Conservation (phyloP, 2,113 vertebrate genomes). For the Catharus bicknelli region DNA sequence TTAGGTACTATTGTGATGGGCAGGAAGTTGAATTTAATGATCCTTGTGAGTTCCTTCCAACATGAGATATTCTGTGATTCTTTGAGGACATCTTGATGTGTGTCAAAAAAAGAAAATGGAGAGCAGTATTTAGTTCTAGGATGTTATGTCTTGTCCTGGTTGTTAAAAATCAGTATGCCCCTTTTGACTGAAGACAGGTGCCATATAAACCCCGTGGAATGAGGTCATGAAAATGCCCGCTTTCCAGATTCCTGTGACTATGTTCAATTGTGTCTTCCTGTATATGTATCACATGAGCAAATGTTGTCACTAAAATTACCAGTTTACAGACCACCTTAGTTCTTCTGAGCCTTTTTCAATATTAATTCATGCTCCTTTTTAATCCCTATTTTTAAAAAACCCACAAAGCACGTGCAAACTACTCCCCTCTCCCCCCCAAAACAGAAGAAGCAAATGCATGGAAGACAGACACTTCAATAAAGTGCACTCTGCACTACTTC, state of each 20-base stretch:
- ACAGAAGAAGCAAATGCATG: neutral
- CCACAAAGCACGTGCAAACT: neutral
- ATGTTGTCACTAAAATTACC: neutral
- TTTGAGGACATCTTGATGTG: neutral
- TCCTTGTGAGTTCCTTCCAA: neutral
- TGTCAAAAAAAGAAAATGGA: neutral
- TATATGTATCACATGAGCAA: neutral
- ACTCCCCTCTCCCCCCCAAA: rapidly evolving
- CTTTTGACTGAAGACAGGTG: neutral
- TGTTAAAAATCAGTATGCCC: neutral
- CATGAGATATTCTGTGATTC: neutral
- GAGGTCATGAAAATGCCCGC: neutral
- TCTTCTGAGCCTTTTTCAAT: neutral
- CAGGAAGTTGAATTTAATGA: neutral
- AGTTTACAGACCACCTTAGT: neutral
- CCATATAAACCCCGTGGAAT: neutral
- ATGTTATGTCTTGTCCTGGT: neutral
- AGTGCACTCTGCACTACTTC: neutral
- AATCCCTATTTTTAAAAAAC: neutral
- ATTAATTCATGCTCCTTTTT: neutral
- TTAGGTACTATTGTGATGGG: neutral
- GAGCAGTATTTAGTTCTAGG: neutral
- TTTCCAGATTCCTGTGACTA: neutral
- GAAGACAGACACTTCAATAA: neutral
- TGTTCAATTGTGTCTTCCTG: neutral